These are phyloP conservation scores for Baronia brevicornis DNA, from an alignment of 2,888 invertebrate genomes.

Conservation along the genomic window DNA sequence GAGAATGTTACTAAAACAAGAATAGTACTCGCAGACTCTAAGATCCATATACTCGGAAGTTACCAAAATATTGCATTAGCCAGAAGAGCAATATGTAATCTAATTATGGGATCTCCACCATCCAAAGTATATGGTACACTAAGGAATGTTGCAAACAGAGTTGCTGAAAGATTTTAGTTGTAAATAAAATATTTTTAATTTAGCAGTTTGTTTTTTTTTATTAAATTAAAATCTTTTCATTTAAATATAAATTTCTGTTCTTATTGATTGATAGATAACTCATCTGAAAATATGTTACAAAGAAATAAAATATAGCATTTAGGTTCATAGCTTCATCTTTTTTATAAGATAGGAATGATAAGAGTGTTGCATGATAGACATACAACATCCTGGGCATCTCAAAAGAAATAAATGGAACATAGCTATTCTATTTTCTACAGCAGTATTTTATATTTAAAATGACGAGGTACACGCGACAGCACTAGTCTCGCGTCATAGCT, in stretches of 20 bases:
- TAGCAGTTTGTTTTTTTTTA: constrained; percentile 20
- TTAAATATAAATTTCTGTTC: constrained; percentile 1
- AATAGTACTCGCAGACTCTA: constrained; percentile 96
- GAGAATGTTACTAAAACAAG: constrained; percentile 99
- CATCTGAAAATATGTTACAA: no score
- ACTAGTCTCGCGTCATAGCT: constrained; percentile 97
- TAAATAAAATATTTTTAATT: constrained; percentile 42
- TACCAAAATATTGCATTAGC: constrained; percentile 97
- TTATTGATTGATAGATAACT: no score
- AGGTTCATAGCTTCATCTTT: no score
- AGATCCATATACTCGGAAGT: constrained; percentile 97
- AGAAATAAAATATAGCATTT: no score
- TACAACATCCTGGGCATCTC: no score
- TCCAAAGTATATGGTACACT: constrained; percentile 98
- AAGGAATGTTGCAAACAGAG: constrained; percentile 87
- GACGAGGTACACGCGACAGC: constrained; percentile 93
- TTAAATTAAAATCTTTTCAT: constrained; percentile 14
- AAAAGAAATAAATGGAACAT: no score
- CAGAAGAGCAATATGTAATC: constrained; percentile 94
- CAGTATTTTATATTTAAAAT: constrained; percentile 95
- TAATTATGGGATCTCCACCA: constrained; percentile 97
- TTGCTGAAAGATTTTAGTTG: constrained; percentile 84
- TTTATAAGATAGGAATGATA: no score
- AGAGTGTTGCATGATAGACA: no score
- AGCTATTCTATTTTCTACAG: constrained; percentile 62